Evolutionary conservation across 64 coral and sea anemone species (phyloP).

Genomic region (Actinia tenebrosa): DNA sequence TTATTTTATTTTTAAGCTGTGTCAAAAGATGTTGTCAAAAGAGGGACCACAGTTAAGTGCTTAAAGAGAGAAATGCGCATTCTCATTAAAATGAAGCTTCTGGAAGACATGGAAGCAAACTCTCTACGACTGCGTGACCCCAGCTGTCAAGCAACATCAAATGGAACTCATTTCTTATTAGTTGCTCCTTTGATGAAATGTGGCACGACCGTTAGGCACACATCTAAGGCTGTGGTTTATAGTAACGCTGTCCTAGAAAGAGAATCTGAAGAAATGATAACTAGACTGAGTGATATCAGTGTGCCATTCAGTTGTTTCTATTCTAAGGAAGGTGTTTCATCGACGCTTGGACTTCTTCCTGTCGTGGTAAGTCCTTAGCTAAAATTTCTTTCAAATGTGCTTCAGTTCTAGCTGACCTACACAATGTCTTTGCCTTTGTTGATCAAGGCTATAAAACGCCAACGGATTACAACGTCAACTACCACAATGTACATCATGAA

Average conservation of each 20-base stretch:
- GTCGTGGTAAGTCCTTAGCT: not conserved
- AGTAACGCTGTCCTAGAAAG: conserved; percentile 37
- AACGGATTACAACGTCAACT: no score
- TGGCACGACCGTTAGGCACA: conserved; percentile 35
- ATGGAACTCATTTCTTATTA: conserved; percentile 38
- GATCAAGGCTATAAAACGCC: not conserved
- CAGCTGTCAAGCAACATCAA: conserved; percentile 30
- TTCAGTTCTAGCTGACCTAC: not conserved
- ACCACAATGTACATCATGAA: no score
- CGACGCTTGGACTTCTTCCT: conserved; percentile 36
- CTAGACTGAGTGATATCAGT: conserved; percentile 20
- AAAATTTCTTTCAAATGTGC: not conserved
- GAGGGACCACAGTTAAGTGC: conserved; percentile 28
- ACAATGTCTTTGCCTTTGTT: not conserved
- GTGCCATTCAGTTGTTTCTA: conserved; percentile 58
- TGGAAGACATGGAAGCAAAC: not conserved
- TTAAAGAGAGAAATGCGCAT: conserved; percentile 40
- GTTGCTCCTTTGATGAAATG: conserved; percentile 37
- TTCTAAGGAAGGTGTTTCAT: conserved; percentile 36
- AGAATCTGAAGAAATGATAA: not conserved
- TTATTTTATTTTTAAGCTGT: not conserved
- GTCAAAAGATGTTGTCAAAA: not conserved
- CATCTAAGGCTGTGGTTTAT: conserved; percentile 23
- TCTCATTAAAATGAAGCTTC: conserved; percentile 25
- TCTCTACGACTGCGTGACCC: conserved; percentile 26